Conservation (phyloP, 2,113 vertebrate genomes). For the Dryoscopus gambensis region DNA sequence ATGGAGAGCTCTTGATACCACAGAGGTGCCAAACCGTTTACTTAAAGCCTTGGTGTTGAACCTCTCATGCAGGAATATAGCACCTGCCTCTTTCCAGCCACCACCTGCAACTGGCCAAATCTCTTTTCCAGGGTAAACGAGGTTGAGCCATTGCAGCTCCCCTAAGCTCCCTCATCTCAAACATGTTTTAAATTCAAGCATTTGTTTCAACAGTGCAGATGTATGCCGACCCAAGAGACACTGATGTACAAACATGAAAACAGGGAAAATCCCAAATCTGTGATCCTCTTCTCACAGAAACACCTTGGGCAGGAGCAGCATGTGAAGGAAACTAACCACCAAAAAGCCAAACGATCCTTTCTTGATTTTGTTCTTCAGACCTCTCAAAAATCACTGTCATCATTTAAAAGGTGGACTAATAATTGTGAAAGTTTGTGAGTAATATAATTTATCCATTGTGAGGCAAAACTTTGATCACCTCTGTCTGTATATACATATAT, state of each 20-base stretch:
- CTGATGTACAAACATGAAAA: neutral
- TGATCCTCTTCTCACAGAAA: neutral
- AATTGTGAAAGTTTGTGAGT: neutral
- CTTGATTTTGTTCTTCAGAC: neutral
- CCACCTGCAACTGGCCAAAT: accelerated
- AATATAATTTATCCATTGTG: neutral
- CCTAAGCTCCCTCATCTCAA: neutral
- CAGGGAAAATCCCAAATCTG: accelerated
- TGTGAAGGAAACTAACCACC: neutral
- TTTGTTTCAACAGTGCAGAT: neutral
- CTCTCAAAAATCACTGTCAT: neutral
- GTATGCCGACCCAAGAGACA: accelerated
- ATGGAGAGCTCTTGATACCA: neutral
- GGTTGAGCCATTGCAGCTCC: accelerated
- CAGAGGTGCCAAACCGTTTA: neutral
- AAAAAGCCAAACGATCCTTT: neutral
- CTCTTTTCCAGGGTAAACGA: accelerated
- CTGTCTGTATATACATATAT: neutral
- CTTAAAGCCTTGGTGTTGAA: neutral
- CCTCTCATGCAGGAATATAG: neutral
- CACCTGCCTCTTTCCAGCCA: neutral
- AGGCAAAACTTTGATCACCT: neutral
- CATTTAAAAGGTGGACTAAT: neutral
- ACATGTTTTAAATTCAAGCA: accelerated
- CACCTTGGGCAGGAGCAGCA: accelerated